phyloP scores from a whole-genome alignment of 2,888 invertebrate species.

The Microctonus aethiopoides region DNA sequence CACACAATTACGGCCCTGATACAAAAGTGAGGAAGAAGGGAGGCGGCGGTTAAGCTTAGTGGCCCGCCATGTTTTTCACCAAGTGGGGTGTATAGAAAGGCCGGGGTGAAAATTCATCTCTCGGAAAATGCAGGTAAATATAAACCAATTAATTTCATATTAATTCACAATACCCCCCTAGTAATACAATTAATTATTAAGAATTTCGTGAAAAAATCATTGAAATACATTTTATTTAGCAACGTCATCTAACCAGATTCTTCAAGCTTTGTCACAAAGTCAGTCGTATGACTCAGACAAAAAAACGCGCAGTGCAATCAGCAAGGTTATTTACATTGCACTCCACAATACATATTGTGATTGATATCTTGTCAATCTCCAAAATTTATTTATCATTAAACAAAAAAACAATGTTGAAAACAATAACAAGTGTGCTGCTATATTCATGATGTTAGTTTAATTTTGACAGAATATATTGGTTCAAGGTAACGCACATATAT shows the following conservation, averaged over 20 bases:
- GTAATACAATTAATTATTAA: not conserved
- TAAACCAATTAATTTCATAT: slow-evolving; percentile 8
- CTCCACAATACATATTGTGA: not conserved
- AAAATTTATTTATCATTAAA: not conserved
- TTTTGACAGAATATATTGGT: slow-evolving; percentile 6
- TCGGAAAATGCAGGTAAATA: slow-evolving; percentile 66
- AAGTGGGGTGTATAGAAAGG: slow-evolving; percentile 74
- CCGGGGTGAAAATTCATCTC: slow-evolving; percentile 68
- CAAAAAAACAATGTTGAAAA: not conserved
- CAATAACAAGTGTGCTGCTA: not conserved
- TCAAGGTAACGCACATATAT: slow-evolving; percentile 8
- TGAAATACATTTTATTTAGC: slow-evolving; percentile 46
- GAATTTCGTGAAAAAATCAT: not conserved
- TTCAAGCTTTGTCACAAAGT: slow-evolving; percentile 14
- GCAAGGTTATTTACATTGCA: slow-evolving; percentile 59
- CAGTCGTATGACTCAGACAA: slow-evolving; percentile 57
- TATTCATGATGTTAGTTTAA: not conserved
- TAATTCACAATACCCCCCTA: not conserved
- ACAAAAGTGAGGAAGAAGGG: slow-evolving; percentile 34
- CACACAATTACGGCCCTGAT: slow-evolving; percentile 17
- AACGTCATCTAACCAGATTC: slow-evolving; percentile 52
- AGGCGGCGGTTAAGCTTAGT: slow-evolving; percentile 54
- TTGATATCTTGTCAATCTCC: not conserved
- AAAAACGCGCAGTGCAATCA: slow-evolving; percentile 54
- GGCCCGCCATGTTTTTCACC: slow-evolving; percentile 83